phyloP scores from a whole-genome alignment of 2,113 vertebrate species.

The Petrocephalus microphthalmus region DNA sequence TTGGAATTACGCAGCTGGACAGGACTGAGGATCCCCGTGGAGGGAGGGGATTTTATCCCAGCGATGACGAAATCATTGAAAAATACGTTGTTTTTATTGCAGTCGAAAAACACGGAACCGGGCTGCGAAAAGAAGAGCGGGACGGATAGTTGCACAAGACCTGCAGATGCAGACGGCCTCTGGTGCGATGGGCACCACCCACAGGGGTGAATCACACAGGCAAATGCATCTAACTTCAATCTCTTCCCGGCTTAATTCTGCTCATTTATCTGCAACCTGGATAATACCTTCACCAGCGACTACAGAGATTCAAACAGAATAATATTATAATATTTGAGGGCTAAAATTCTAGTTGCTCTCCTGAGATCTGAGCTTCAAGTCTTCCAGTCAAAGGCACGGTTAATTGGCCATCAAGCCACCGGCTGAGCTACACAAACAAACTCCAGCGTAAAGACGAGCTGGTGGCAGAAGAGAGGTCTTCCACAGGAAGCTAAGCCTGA shows the following conservation, averaged over 20 bases:
- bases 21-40: not conserved
- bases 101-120: not conserved
- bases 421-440: not conserved
- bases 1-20: not conserved
- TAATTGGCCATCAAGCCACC: not conserved
- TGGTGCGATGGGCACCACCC: not conserved
- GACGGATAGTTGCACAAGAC: not conserved
- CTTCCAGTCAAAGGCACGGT: not conserved
- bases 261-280: not conserved
- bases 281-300: not conserved
- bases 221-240: not conserved
- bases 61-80: not conserved
- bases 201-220: not conserved
- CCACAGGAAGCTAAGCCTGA: not conserved
- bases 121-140: not conserved
- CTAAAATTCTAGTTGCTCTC: not conserved
- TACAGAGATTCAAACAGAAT: not conserved
- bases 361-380: not conserved
- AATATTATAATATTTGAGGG: not conserved
- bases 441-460: not conserved
- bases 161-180: not conserved
- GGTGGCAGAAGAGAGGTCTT: not conserved
- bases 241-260: not conserved
- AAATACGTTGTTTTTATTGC: not conserved
- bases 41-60: not conserved